Base-by-base conservation (phyloP, 2,113 vertebrate genomes). In the Poicephalus meyeri region DNA sequence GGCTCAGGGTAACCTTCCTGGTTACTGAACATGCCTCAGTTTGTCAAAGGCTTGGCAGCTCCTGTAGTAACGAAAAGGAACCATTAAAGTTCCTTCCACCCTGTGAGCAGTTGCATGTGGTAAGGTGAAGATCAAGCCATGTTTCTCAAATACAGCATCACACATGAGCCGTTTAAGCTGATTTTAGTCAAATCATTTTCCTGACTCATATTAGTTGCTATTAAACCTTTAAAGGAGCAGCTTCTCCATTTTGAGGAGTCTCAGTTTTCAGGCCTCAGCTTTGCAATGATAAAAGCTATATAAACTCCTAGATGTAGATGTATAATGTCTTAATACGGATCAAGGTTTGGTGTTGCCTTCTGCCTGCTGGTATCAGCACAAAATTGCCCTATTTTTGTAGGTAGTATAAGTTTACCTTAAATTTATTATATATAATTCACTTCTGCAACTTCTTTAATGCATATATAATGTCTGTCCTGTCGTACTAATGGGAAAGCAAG, bases 1-100 rank as follows among this genome's bases (percentile, higher is more conserved):
- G 89, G 78, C 92, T 85, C 88, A 55, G 68, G 86, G 92, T 94
- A 94, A 97, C 98, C 97, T 98, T 97, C 95, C 74, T 73, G 91
- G 93, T 73, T 35, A 35, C 60, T 42, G 15, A 80, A 20, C 20
- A 1, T 17, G n/a, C 63, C 66, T 46, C 8, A 7, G 8, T 28
- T 44, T 13, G 7, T 11, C 10, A 76, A 77, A 60, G 26, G 31
- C 17, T 24, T 72, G 35, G 82, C 53, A 63, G 82, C 58, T 91
- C 60, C 29, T 41, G 52, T 3, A 68, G 65, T 10, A 50, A 65
- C 29, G 37, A 13, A 16, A 47, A 37, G 58, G 58, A 58, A n/a
- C 33, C 33, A 21, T n/a, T 33, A 13, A 47, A 9, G 31, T 49
- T 39, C 42, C 37, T 73, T 41, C 66, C 13, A 6, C 21, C 31